Conservation (phyloP, 2,797 vertebrate species). For the Microctenopoma steveboyesi region DNA sequence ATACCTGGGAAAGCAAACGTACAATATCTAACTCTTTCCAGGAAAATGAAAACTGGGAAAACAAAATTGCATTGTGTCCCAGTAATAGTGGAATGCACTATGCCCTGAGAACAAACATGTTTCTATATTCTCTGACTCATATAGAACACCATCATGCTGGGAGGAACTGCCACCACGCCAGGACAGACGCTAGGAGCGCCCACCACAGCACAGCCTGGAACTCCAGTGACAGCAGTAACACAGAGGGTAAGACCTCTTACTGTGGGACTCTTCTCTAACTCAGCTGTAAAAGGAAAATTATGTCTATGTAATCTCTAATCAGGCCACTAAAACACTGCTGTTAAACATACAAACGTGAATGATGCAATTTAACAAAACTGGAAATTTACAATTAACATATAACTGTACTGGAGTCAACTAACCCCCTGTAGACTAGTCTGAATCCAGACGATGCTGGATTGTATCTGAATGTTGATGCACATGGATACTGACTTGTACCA, state of each 20-base stretch:
- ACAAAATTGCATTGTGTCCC: neutral
- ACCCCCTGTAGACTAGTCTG: too few relatives aligned
- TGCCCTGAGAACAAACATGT: conserved; percentile 10
- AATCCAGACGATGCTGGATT: too few relatives aligned
- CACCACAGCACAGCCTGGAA: conserved; percentile 87
- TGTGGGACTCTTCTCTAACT: conserved; percentile 82
- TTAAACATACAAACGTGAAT: too few relatives aligned
- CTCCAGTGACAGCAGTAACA: conserved; percentile 85
- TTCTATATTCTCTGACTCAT: conserved; percentile 30
- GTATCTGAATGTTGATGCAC: too few relatives aligned
- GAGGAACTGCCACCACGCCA: conserved; percentile 85
- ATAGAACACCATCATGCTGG: conserved; percentile 87
- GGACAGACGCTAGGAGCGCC: conserved; percentile 83
- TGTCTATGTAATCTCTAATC: neutral
- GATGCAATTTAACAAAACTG: too few relatives aligned
- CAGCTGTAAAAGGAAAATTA: conserved; percentile 81
- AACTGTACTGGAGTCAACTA: too few relatives aligned
- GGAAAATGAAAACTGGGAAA: neutral
- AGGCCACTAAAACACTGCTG: too few relatives aligned
- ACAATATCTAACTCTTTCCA: neutral
- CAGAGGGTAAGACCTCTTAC: conserved; percentile 67
- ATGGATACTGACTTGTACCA: too few relatives aligned
- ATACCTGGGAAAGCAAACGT: neutral
- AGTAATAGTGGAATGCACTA: neutral
- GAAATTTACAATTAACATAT: too few relatives aligned